Conservation (phyloP, 2,797 vertebrate genomes). For the Phalanger gymnotis region DNA sequence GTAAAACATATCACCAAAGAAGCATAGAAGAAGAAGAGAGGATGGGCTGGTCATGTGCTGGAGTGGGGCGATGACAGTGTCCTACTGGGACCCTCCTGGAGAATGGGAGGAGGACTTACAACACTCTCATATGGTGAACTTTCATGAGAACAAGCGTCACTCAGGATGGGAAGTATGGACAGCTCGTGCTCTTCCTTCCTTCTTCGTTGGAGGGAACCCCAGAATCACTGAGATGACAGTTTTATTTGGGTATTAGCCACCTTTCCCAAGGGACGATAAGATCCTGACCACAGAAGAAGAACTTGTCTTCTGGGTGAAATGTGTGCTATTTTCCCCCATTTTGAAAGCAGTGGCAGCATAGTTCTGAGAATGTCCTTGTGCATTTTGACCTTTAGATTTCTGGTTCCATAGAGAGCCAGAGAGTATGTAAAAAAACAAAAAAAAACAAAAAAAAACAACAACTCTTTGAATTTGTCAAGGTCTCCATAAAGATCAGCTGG, state of each 20-base stretch:
- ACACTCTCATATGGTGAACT: not conserved
- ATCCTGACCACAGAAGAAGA: not conserved
- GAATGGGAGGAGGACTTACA: not conserved
- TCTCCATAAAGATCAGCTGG: not conserved
- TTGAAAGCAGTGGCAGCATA: not conserved
- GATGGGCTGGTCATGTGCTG: not conserved
- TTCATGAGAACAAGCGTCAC: not conserved
- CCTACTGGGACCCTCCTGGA: not conserved
- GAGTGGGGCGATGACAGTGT: not conserved
- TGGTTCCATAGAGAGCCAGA: not conserved
- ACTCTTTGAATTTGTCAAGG: not conserved
- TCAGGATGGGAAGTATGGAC: not conserved
- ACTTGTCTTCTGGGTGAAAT: not conserved
- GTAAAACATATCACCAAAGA: too few species aligned
- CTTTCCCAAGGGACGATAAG: not conserved
- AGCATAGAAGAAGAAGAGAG: too few species aligned
- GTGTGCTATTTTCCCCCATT: not conserved
- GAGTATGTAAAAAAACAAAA: not conserved
- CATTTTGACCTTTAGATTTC: not conserved
- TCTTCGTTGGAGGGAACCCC: not conserved
- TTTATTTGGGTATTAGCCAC: not conserved
- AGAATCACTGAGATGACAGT: not conserved
- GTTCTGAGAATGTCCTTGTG: not conserved
- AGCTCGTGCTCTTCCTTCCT: not conserved
- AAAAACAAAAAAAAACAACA: too few species aligned